phyloP scores from a whole-genome alignment of 2,888 invertebrate species.

The Cerceris ruficornis region DNA sequence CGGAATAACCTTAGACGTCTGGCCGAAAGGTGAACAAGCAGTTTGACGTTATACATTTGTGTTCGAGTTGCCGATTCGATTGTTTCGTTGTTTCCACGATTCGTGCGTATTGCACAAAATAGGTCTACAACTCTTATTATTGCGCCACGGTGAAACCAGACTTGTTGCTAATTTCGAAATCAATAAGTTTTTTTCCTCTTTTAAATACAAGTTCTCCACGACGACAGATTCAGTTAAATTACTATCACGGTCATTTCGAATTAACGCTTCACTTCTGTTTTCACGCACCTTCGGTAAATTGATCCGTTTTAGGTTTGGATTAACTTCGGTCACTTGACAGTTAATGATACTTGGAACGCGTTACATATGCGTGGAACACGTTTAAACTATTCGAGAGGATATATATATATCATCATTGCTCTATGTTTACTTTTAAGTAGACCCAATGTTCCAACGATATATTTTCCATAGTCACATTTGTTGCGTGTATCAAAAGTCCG shows the following conservation, averaged over 20 bases:
- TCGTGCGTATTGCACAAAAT: constrained; percentile 67
- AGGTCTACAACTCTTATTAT: constrained; percentile 74
- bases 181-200: constrained; percentile 31
- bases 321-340: too few species aligned
- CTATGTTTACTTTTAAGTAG: too few species aligned
- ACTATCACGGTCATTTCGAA: constrained; percentile 39
- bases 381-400: not conserved
- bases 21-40: too few species aligned
- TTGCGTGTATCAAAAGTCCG: too few species aligned
- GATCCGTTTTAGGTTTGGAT: not conserved
- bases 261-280: constrained; percentile 21
- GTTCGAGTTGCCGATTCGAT: not conserved
- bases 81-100: constrained; percentile 10
- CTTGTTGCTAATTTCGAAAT: constrained; percentile 45
- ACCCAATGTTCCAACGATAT: too few species aligned
- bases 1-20: too few species aligned
- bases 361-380: not conserved
- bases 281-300: constrained; percentile 7
- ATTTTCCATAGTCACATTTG: too few species aligned
- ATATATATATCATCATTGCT: too few species aligned
- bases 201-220: constrained; percentile 24
- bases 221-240: constrained; percentile 44
- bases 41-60: too few species aligned
- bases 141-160: constrained; percentile 69
- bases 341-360: not conserved